Base-by-base conservation (phyloP, 1,140 invertebrate species). In the Copidosoma floridanum region DNA sequence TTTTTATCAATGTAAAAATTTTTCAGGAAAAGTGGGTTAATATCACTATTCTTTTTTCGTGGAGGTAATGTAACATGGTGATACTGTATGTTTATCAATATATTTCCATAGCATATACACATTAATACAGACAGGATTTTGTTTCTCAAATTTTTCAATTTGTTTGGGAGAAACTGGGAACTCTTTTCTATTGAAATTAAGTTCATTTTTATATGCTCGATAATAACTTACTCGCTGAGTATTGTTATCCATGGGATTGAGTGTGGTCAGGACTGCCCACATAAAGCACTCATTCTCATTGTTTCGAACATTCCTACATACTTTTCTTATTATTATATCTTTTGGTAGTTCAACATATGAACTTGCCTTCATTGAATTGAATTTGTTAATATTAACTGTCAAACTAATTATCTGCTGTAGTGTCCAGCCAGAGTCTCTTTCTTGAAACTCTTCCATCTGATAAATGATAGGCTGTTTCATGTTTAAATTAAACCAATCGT, bases 121-220 rank as follows among this genome's bases (percentile, higher is more conserved):
- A 65, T 72, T 72, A 7, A 70, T 52, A 2, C 50, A 60, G 11
- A 76, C 57, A 61, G 69, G 11, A 40, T 57, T 57, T 21, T 35
- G 43, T 16, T 47, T 57, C 10, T 57, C 55, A 35, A 57, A 57
- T 47, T 48, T 57, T 2, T n/a, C 8, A 7, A 57, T 14, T 6
- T 47, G 21, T 35, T 40, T 48, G 2, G 26, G 3, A 6, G 2
- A 8, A 0, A 48, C 35, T 18, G 44, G 32, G 37, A 48, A 57
- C 2, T 48, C 6, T 16, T 47, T 57, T 4, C 32, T 44, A 18
- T 38, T 40, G 12, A 57, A 48, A 20, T 55, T 43, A 3, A 55
- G 16, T 14, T 55, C 38, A 18, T 55, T 14, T 43, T 41, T 40
- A 43, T 24, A 47, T 16, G 3, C 8, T 35, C 2, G 6, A 18